These are phyloP conservation scores for Sarcophaga variegata DNA, from an alignment of 2,888 invertebrate species.

Conservation along the genomic window DNA sequence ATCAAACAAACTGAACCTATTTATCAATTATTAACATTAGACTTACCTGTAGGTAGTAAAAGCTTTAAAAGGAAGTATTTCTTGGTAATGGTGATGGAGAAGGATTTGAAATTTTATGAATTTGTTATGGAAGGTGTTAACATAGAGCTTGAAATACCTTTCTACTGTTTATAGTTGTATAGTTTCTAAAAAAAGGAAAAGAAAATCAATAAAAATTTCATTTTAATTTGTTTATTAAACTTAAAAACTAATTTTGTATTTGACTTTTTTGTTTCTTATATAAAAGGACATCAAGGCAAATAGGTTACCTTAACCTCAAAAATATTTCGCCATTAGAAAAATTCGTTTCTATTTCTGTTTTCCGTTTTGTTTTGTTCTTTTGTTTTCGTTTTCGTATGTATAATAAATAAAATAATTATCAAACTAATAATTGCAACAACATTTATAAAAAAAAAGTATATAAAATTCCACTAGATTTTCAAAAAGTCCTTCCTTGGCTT, in stretches of 20 bases:
- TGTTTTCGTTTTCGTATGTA: conserved; percentile 15
- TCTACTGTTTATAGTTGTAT: conserved; percentile 25
- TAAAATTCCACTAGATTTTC: conserved; percentile 67
- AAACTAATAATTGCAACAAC: conserved; percentile 66
- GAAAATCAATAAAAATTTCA: conserved; percentile 22
- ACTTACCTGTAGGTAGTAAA: conserved; percentile 68
- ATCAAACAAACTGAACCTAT: conserved; percentile 70
- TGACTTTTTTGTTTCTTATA: conserved; percentile 40
- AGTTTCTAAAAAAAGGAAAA: neutral
- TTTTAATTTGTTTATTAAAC: conserved; percentile 25
- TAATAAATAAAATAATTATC: conserved; percentile 65
- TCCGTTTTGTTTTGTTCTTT: neutral
- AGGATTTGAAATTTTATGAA: conserved; percentile 75
- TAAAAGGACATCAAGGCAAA: neutral
- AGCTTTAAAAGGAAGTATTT: conserved; percentile 62
- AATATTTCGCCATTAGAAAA: neutral
- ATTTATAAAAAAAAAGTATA: conserved; percentile 5
- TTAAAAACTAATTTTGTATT: conserved; percentile 51
- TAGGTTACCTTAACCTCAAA: neutral
- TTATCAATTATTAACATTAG: conserved; percentile 71
- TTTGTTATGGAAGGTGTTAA: conserved; percentile 73
- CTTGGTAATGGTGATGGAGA: conserved; percentile 71
- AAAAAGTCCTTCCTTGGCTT: neutral
- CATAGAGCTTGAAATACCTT: conserved; percentile 56
- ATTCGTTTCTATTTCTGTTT: conserved; percentile 2